phyloP scores from a whole-genome alignment of 1,140 invertebrate genomes.

The Megathymus violae region DNA sequence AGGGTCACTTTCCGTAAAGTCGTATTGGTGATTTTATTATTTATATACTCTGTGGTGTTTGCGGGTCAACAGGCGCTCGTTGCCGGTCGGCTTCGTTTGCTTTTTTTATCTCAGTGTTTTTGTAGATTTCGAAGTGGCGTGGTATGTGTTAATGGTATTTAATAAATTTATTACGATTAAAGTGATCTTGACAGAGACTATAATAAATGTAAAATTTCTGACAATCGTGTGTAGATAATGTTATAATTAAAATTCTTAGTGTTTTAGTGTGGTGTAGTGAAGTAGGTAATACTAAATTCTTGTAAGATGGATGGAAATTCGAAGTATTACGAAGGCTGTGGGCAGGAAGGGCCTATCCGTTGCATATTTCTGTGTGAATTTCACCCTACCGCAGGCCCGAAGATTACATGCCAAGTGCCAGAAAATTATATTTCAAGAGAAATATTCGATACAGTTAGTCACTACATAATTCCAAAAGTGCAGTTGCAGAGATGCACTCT shows the following conservation, averaged over 20 bases:
- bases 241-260: slow-evolving; percentile 10
- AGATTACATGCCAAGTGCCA: slow-evolving; percentile 92
- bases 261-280: slow-evolving; percentile 22
- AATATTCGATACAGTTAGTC: slow-evolving; percentile 94
- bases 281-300: slow-evolving; percentile 33
- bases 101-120: slow-evolving; percentile 18
- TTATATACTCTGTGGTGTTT: too few relatives aligned
- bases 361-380: slow-evolving; percentile 94
- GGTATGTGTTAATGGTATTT: neutral
- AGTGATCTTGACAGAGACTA: neutral
- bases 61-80: too few relatives aligned
- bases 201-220: neutral
- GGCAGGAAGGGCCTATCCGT: slow-evolving; percentile 88
- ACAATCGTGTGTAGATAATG: slow-evolving; percentile 8
- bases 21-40: too few relatives aligned
- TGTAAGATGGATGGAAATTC: slow-evolving; percentile 72
- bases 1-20: too few relatives aligned
- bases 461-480: slow-evolving; percentile 96
- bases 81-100: too few relatives aligned
- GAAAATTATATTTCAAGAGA: slow-evolving; percentile 95
- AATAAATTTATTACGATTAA: slow-evolving; percentile 20
- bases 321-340: slow-evolving; percentile 83
- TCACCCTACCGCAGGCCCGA: slow-evolving; percentile 91
- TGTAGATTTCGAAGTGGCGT: neutral
- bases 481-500: slow-evolving; percentile 94